Evolutionary conservation across 2,797 vertebrate genomes (phyloP).

Genomic region (Chanos chanos): DNA sequence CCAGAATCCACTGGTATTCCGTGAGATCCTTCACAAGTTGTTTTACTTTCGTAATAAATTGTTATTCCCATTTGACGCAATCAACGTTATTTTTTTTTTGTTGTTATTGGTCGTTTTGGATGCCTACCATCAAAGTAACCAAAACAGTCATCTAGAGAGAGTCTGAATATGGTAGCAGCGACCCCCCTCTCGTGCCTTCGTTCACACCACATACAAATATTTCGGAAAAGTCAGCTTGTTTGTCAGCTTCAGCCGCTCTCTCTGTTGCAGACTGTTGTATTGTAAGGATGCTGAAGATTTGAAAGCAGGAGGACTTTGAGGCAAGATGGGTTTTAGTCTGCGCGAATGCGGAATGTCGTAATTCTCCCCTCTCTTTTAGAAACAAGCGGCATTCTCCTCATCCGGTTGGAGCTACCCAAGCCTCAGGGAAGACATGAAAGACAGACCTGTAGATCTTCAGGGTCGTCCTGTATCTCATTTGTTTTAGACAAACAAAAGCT

Average conservation of each 20-base stretch:
- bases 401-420: slow-evolving; percentile 60
- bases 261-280: too few relatives aligned
- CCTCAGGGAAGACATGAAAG: slow-evolving; percentile 64
- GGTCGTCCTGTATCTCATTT: slow-evolving; percentile 43
- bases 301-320: slow-evolving; percentile 60
- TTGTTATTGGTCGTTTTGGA: too few relatives aligned
- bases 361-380: slow-evolving; percentile 43
- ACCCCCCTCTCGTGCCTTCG: too few relatives aligned
- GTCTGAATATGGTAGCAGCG: too few relatives aligned
- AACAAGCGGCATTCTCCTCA: slow-evolving; percentile 49
- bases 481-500: slow-evolving; percentile 16
- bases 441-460: slow-evolving; percentile 56
- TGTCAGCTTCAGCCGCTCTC: too few relatives aligned
- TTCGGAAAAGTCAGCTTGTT: too few relatives aligned
- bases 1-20: too few relatives aligned
- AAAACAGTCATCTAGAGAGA: too few relatives aligned
- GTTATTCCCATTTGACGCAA: slow-evolving; percentile 1
- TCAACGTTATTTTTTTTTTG: background rate
- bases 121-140: slow-evolving; percentile 6
- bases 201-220: too few relatives aligned
- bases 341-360: slow-evolving; percentile 63
- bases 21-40: background rate
- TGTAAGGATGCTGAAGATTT: too few relatives aligned
- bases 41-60: background rate
- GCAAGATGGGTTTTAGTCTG: too few relatives aligned